Conservation (phyloP, 2,113 vertebrate species). For the Gobiocypris rarus region DNA sequence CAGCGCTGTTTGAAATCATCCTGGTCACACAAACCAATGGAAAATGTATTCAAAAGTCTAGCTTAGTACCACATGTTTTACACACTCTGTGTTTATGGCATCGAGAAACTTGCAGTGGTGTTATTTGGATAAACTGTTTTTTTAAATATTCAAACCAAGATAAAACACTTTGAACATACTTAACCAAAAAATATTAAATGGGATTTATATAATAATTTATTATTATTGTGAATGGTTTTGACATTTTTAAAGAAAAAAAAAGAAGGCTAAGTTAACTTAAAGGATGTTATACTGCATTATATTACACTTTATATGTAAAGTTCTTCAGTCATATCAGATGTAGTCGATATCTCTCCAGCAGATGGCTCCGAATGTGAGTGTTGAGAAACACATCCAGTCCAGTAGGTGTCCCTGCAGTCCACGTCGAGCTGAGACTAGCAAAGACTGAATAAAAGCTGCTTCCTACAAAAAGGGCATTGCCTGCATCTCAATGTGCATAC, state of each 20-base stretch:
- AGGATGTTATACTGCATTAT: no score
- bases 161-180: no score
- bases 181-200: background rate
- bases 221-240: background rate
- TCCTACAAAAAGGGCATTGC: no score
- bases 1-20: background rate
- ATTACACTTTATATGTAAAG: background rate
- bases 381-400: slow-evolving; percentile 18
- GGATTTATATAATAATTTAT: background rate
- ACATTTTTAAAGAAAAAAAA: background rate
- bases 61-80: background rate
- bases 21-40: background rate
- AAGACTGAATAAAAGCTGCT: background rate
- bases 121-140: no score
- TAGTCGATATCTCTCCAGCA: background rate
- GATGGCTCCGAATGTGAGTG: background rate
- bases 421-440: background rate
- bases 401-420: background rate
- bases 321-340: background rate
- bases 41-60: background rate
- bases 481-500: no score
- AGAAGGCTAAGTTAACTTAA: background rate
- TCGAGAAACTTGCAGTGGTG: no score
- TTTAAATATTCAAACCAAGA: no score
- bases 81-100: background rate